Percentiles rank a stretch among this genome's conserved stretches.
These are phyloP conservation scores for Presbytis comata DNA, from an alignment of 2,797 vertebrate species.

Conservation along the genomic window DNA sequence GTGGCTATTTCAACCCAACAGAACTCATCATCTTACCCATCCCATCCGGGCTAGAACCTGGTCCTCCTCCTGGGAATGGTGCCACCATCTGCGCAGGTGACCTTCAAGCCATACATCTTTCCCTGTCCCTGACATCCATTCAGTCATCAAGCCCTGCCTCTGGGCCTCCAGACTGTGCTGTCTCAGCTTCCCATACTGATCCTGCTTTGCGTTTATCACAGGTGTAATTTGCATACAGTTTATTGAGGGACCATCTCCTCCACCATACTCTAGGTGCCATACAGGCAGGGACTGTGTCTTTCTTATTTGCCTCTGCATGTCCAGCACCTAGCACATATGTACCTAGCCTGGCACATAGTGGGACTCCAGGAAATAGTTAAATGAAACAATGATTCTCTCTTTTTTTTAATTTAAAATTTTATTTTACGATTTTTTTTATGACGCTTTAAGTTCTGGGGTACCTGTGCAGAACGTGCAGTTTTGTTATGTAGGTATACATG, in stretches of 20 bases:
- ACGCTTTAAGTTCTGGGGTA: too few relatives aligned
- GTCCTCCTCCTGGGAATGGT: neutral
- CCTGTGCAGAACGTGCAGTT: too few relatives aligned
- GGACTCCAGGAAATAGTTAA: neutral
- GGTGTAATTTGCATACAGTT: neutral
- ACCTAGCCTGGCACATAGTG: neutral
- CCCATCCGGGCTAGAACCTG: neutral
- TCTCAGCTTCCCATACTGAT: neutral
- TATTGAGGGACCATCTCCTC: neutral
- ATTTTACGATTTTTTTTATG: too few relatives aligned
- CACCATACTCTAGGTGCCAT: neutral
- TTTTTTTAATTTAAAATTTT: too few relatives aligned
- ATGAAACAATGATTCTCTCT: neutral
- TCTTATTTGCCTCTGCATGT: neutral
- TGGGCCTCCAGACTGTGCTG: neutral
- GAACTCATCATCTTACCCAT: neutral
- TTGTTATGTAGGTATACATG: too few relatives aligned
- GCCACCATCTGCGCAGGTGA: neutral
- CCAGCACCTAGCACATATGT: neutral
- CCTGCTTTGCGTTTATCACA: neutral
- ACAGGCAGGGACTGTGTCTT: neutral
- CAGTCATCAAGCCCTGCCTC: neutral
- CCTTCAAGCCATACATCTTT: neutral
- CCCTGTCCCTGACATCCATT: neutral
- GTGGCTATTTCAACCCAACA: neutral